Conservation (phyloP, 2,113 vertebrate species). For the Tragelaphus strepsiceros region DNA sequence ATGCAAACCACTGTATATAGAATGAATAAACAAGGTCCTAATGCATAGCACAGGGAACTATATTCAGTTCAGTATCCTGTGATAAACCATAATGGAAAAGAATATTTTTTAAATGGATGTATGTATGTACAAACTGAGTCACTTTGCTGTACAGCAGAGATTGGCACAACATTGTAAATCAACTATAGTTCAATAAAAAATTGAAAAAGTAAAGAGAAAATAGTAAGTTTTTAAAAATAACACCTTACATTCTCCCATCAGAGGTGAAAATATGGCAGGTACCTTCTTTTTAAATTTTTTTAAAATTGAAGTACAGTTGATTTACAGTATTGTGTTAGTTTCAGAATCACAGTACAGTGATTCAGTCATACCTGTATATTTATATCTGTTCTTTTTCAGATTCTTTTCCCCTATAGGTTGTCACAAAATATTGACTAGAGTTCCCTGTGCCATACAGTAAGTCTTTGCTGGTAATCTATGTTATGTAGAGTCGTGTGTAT, state of each 20-base stretch:
- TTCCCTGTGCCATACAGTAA: not conserved
- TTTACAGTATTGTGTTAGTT: not conserved
- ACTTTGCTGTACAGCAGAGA: not conserved
- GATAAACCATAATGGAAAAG: not conserved
- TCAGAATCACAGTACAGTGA: not conserved
- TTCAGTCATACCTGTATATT: not conserved
- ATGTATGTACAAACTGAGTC: not conserved
- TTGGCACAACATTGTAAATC: not conserved
- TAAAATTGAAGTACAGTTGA: not conserved
- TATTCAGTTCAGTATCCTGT: not conserved
- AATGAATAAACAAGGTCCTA: not conserved
- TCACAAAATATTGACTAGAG: not conserved
- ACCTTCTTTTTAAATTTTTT: not conserved
- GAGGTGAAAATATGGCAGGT: not conserved
- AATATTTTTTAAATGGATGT: not conserved
- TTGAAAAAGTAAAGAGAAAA: not conserved
- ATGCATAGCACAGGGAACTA: not conserved
- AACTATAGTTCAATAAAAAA: not conserved
- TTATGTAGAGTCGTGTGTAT: not conserved
- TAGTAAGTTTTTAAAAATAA: not conserved
- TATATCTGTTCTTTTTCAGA: not conserved
- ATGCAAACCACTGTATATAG: not conserved
- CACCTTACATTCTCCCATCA: not conserved
- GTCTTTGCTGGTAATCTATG: not conserved
- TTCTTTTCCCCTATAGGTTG: not conserved